Percentiles rank a stretch among this genome's conserved stretches.
phyloP scores from a whole-genome alignment of 2,797 vertebrate species.

The Nannoperca australis region DNA sequence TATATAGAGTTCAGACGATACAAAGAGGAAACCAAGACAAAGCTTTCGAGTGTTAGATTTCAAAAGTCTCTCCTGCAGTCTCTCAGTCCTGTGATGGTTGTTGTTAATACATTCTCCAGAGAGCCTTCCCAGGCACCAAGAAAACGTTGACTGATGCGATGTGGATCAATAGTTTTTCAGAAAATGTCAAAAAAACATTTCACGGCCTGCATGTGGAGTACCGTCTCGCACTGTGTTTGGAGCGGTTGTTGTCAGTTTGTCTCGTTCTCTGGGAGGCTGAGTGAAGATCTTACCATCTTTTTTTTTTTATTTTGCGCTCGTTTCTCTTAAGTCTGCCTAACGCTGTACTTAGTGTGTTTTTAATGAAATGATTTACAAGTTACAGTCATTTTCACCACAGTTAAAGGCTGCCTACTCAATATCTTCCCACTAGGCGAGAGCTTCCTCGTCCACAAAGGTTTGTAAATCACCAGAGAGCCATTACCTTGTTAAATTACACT shows the following conservation, averaged over 20 bases:
- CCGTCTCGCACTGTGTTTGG: constrained; percentile 5
- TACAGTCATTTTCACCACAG: constrained; percentile 24
- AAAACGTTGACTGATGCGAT: constrained; percentile 73
- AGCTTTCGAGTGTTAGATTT: constrained; percentile 45
- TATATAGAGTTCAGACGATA: constrained; percentile 31
- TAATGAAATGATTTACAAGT: constrained; percentile 53
- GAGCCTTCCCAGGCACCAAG: constrained; percentile 55
- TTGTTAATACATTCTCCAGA: constrained; percentile 67
- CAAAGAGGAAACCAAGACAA: constrained; percentile 39
- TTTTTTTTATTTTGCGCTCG: constrained; percentile 11
- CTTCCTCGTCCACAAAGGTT: constrained; percentile 42
- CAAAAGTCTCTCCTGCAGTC: constrained; percentile 45
- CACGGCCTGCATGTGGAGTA: constrained; percentile 44
- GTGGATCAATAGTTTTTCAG: constrained; percentile 75
- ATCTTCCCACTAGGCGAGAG: constrained; percentile 34
- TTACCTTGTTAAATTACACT: constrained; percentile 68
- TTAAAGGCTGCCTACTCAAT: constrained; percentile 33
- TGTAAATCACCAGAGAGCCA: constrained; percentile 69
- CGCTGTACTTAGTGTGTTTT: constrained; percentile 19
- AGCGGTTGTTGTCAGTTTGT: constrained; percentile 40
- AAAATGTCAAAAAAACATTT: constrained; percentile 68
- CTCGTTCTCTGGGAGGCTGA: constrained; percentile 18
- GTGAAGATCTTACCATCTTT: constrained; percentile 15
- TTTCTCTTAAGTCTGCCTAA: constrained; percentile 41
- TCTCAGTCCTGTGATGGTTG: constrained; percentile 47